phyloP scores from a whole-genome alignment of 2,888 invertebrate species.

The Melieria omissa region DNA sequence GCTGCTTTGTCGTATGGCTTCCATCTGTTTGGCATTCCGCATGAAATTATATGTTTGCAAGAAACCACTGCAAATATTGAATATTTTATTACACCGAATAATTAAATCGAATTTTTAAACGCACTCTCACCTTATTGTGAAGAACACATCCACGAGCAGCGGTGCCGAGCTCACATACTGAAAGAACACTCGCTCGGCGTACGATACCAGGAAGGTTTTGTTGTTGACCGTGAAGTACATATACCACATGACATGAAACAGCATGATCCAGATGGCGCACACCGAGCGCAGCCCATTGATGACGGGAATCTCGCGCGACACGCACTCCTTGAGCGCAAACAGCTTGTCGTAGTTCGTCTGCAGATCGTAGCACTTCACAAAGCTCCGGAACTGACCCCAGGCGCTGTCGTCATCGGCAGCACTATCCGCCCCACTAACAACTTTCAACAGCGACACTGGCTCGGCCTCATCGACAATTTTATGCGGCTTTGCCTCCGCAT shows the following conservation, averaged over 20 bases:
- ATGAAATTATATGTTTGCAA: conserved; percentile 64
- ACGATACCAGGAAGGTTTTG: conserved; percentile 62
- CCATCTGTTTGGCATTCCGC: conserved; percentile 56
- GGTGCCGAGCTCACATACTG: conserved; percentile 66
- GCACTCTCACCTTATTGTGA: conserved; percentile 62
- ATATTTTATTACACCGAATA: background rate
- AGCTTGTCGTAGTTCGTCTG: conserved; percentile 56
- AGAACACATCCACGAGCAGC: conserved; percentile 65
- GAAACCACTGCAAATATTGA: conserved; percentile 57
- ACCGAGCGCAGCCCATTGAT: conserved; percentile 66
- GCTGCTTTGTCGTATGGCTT: conserved; percentile 54
- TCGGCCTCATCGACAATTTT: background rate
- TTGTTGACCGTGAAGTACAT: conserved; percentile 66
- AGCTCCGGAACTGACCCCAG: conserved; percentile 36
- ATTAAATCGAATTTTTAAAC: background rate
- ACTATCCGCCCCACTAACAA: background rate
- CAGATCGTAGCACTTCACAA: conserved; percentile 63
- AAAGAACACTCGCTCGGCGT: conserved; percentile 62
- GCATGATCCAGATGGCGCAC: conserved; percentile 65
- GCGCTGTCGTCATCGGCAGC: conserved; percentile 17
- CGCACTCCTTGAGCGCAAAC: conserved; percentile 53
- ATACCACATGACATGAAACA: conserved; percentile 66
- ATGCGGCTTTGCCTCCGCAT: conserved; percentile 5
- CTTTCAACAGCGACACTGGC: conserved; percentile 1
- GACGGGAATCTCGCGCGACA: conserved; percentile 59